Conservation (phyloP, 2,888 invertebrate species). For the Deladenus siricidicola region DNA sequence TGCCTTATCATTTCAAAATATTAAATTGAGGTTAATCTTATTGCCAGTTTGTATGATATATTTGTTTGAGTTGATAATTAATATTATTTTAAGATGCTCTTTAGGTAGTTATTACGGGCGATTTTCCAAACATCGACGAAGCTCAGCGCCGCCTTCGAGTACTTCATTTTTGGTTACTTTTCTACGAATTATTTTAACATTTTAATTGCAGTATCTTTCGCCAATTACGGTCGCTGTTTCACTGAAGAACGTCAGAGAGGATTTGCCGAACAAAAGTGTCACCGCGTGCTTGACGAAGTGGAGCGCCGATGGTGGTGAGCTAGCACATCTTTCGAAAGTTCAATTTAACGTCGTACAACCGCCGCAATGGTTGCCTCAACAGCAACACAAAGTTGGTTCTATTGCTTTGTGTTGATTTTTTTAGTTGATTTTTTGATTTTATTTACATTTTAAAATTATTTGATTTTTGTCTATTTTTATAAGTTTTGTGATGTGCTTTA, state of each 20-base stretch:
- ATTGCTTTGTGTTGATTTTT: no score
- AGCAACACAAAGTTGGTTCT: neutral
- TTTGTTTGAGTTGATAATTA: no score
- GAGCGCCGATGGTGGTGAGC: slow-evolving; percentile 4
- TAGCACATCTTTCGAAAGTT: neutral
- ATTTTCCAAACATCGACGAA: slow-evolving; percentile 12
- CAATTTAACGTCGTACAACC: slow-evolving; percentile 12
- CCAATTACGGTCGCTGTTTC: slow-evolving; percentile 19
- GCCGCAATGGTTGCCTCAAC: slow-evolving; percentile 1
- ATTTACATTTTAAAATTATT: no score
- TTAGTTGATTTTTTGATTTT: no score
- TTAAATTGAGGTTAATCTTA: no score
- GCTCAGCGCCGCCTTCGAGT: slow-evolving; percentile 19
- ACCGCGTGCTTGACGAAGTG: neutral
- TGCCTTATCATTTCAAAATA: no score
- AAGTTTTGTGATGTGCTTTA: no score
- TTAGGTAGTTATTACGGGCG: slow-evolving; percentile 16
- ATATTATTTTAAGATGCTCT: neutral
- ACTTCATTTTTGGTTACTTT: no score
- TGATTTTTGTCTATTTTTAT: no score
- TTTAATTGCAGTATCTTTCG: slow-evolving; percentile 9
- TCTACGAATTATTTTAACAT: neutral
- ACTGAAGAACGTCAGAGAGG: slow-evolving; percentile 7
- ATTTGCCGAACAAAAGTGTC: neutral
- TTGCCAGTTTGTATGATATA: no score